Percentiles rank a stretch among this genome's conserved stretches.
Evolutionary conservation across 2,113 vertebrate genomes (phyloP).

Genomic region (Ascaphus truei): DNA sequence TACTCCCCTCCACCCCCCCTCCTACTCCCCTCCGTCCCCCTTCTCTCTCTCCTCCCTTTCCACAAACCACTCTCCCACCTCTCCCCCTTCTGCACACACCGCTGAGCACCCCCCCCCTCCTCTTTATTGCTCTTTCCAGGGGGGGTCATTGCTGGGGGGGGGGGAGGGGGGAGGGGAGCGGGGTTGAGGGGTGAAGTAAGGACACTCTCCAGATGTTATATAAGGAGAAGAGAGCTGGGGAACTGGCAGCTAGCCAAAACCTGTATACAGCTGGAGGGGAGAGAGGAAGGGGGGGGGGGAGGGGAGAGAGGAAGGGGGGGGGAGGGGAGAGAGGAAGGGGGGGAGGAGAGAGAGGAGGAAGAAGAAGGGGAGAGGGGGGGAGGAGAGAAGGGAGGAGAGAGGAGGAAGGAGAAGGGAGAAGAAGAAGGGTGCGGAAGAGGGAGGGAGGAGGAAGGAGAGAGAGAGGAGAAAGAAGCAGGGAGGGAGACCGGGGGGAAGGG

Average conservation of each 20-base stretch:
- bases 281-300: not conserved
- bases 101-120: not conserved
- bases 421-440: too few relatives aligned
- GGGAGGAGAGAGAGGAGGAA: not conserved
- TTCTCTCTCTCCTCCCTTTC: too few relatives aligned
- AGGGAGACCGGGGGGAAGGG: too few relatives aligned
- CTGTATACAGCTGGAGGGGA: slow-evolving; percentile 10
- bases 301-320: too few relatives aligned
- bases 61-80: too few relatives aligned
- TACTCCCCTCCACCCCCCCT: too few relatives aligned
- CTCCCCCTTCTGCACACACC: too few relatives aligned
- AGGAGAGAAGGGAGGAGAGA: not conserved
- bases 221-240: slow-evolving; percentile 3
- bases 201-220: slow-evolving; percentile 33
- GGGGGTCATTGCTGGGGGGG: not conserved
- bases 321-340: not conserved
- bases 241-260: not conserved
- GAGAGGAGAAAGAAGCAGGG: too few relatives aligned
- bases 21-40: too few relatives aligned
- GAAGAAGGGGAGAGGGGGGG: too few relatives aligned
- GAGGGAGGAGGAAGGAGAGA: too few relatives aligned
- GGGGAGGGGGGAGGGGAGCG: not conserved
- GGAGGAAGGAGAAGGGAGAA: too few relatives aligned
- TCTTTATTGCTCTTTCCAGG: slow-evolving; percentile 13
- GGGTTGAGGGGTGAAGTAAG: slow-evolving; percentile 6